These are phyloP conservation scores for Crocodylus rhombifer DNA, from an alignment of 2,797 vertebrate genomes.

Conservation along the genomic window DNA sequence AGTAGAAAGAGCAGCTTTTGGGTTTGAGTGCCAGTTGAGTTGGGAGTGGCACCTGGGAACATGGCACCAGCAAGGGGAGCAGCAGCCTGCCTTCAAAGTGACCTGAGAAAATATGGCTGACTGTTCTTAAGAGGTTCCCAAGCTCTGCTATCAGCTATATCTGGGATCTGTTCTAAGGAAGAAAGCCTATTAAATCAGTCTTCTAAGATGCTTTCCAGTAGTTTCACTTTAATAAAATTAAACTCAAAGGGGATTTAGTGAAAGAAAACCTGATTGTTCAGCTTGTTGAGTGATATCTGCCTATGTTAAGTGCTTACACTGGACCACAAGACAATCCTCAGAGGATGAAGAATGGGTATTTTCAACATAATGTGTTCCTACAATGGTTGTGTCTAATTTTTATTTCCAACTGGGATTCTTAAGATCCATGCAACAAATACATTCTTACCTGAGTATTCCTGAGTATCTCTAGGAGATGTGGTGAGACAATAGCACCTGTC, in stretches of 20 bases:
- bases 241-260: background rate
- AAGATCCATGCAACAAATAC: background rate
- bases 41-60: too few species aligned
- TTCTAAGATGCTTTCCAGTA: background rate
- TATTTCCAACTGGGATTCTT: background rate
- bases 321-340: background rate
- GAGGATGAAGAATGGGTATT: background rate
- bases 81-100: too few species aligned
- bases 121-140: background rate
- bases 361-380: background rate
- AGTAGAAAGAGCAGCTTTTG: too few species aligned
- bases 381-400: background rate
- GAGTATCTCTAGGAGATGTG: slow-evolving; percentile 37
- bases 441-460: slow-evolving; percentile 23
- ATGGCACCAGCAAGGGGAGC: too few species aligned
- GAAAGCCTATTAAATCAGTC: background rate
- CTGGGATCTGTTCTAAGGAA: background rate
- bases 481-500: slow-evolving; percentile 27
- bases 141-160: background rate
- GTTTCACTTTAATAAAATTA: background rate
- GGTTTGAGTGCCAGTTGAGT: too few species aligned
- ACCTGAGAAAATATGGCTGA: too few species aligned
- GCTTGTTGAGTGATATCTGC: background rate
- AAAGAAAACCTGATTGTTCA: background rate
- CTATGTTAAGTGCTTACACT: background rate